Conservation (phyloP, 2,113 vertebrate genomes). For the Sturnira hondurensis region DNA sequence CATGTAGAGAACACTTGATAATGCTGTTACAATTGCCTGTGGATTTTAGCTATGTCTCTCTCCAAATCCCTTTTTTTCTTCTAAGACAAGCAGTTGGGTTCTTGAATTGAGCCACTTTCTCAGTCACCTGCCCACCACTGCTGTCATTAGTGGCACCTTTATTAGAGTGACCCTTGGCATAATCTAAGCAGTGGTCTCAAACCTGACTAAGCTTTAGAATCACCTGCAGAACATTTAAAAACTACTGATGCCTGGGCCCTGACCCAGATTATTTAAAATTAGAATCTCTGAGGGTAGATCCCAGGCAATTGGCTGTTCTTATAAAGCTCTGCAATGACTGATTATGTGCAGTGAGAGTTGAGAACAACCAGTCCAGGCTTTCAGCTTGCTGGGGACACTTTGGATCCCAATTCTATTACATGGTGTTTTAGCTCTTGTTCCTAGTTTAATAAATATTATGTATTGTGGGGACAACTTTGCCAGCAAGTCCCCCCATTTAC, state of each 20-base stretch:
- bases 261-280: conserved; percentile 22
- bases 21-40: background rate
- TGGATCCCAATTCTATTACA: background rate
- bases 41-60: background rate
- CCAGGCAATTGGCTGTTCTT: background rate
- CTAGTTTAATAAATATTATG: background rate
- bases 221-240: background rate
- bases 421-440: background rate
- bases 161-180: background rate
- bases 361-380: background rate
- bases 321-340: background rate
- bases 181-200: background rate
- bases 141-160: background rate
- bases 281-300: background rate
- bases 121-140: background rate
- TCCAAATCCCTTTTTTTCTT: background rate
- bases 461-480: too few species aligned
- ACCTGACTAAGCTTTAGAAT: background rate
- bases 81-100: background rate
- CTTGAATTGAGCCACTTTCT: background rate
- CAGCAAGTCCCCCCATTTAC: too few species aligned
- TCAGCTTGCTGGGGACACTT: background rate
- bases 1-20: background rate
- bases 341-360: background rate
- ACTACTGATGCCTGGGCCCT: background rate